A percentile compares a stretch with the other conserved stretches of the same genome.
These are phyloP conservation scores for Epizoanthus fatuus DNA, from an alignment of 92 coral and sea anemone genomes.

Conservation along the genomic window DNA sequence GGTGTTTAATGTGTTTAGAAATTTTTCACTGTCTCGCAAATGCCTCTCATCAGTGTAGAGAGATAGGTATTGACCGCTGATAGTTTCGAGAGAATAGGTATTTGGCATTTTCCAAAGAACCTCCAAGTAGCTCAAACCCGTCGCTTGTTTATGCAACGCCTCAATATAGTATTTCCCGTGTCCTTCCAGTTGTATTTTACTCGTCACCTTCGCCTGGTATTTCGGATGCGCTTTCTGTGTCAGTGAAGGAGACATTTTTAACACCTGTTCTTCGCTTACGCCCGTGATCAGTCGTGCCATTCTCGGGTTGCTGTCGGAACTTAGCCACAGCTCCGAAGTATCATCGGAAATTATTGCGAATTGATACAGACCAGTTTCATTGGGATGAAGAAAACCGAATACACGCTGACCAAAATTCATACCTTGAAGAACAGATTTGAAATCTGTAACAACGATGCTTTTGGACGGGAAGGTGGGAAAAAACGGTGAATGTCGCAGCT, in stretches of 20 bases:
- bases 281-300: conserved; percentile 85
- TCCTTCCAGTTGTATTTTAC: conserved; percentile 66
- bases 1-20: not conserved
- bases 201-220: conserved; percentile 78
- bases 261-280: conserved; percentile 75
- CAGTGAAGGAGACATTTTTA: conserved; percentile 55
- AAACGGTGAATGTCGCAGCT: conserved; percentile 86
- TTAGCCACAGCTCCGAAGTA: conserved; percentile 92
- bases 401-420: conserved; percentile 85
- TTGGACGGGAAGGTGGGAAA: conserved; percentile 87
- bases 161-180: conserved; percentile 83
- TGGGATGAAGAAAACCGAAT: conserved; percentile 84
- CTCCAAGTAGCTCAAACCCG: conserved; percentile 82
- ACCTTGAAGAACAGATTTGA: conserved; percentile 74
- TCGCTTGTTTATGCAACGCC: conserved; percentile 82
- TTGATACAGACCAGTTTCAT: conserved; percentile 72
- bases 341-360: conserved; percentile 92
- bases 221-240: conserved; percentile 69
- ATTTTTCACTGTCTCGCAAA: conserved; percentile 50
- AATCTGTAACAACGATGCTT: conserved; percentile 58
- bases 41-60: conserved; percentile 79
- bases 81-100: conserved; percentile 49
- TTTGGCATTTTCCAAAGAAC: conserved; percentile 85
- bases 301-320: conserved; percentile 85
- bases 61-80: conserved; percentile 61